Evolutionary conservation across 2,113 vertebrate species (phyloP), one percentile per base, ranked within the genome.

Genomic region (Mellivora capensis): DNA sequence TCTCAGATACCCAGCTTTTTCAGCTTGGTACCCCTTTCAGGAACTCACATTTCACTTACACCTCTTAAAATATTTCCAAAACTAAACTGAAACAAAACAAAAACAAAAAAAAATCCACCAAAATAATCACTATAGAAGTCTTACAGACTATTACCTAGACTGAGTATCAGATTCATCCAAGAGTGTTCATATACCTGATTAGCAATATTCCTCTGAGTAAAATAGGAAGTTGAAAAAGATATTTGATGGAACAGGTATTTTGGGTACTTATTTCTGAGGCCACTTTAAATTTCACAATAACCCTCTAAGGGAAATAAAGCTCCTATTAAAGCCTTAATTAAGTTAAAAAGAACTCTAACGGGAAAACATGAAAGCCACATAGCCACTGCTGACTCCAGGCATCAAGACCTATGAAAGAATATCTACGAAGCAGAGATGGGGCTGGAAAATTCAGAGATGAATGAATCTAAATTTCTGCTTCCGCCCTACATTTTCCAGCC

Each of bases 291-390:
- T 95, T 95, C 54, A 87, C 82, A 77, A 86, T 85, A 85, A 88
- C 71, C 23, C 93, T 97, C 85, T 96, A 64, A 91, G 94, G 87
- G 72, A 93, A 89, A 88, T 82, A 83, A 82, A 95, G 89, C 67
- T 96, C 80, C 4, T 59, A 93, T 91, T 93, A 91, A 93, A 93
- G 44, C 2, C 79, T 97, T 97, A 97, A 97, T 95, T 96, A 96
- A 95, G 83, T 91, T 93, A 39, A 72, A 95, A 95, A 69, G 42
- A 77, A 89, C 62, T 97, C 27, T 23, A 89, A 71, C 57, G 72
- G 79, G 13, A 92, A 95, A 93, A 83, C 21, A 72, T 88, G 52
- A 97, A 92, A 96, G 25, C 81, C 93, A 89, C 54, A 31, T 2
- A 17, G 10, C 7, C 1, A 21, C 52, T 61, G 76, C 85, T 87